Base-by-base conservation (phyloP, 2,113 vertebrate genomes). In the Hippocampus zosterae region DNA sequence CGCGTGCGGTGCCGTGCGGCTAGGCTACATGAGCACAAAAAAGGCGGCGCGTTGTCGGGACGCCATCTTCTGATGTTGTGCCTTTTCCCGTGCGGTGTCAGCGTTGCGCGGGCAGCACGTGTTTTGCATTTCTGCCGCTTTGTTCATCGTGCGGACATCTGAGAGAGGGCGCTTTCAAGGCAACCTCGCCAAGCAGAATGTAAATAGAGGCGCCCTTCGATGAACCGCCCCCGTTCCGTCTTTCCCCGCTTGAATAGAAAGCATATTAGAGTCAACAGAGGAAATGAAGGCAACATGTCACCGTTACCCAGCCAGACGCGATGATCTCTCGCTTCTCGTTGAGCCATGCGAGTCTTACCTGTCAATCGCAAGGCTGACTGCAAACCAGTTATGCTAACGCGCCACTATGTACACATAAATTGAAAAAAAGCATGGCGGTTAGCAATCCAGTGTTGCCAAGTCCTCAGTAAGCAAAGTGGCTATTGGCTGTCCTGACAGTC, bases 31-130 rank as follows among this genome's bases (percentile, higher is more conserved):
- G 63, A 80, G 62, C 65, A 60, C 41, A 25, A 40, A 63, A 63
- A 23, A 70, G 27, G 78, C 65, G 67, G 71, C 71, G 29, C 76
- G 65, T 82, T 69, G 81, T 78, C 59, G 37, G 74, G 67, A 71
- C 74, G 21, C 8, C 18, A 8, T 82, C 79, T 79, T 68, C 55
- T 33, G 25, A 53, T 62, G 40, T 74, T 59, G 12, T 2, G 25
- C 73, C 74, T 73, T 33, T 5, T 82, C 83, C 57, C 52, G 41
- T 67, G 73, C 65, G 72, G 65, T 80, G 83, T 83, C 74, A 85
- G 68, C 83, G 82, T 79, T 74, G 85, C 73, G 78, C 67, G 81
- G 79, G 67, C 82, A 62, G 73, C 57, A 77, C 69, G 73, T 85
- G 70, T 74, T 86, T 81, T 78, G 70, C 83, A 74, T 85, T 83